Evolutionary conservation across 2,113 vertebrate species (phyloP), one percentile per base, ranked within the genome.

Genomic region (Panurus biarmicus): DNA sequence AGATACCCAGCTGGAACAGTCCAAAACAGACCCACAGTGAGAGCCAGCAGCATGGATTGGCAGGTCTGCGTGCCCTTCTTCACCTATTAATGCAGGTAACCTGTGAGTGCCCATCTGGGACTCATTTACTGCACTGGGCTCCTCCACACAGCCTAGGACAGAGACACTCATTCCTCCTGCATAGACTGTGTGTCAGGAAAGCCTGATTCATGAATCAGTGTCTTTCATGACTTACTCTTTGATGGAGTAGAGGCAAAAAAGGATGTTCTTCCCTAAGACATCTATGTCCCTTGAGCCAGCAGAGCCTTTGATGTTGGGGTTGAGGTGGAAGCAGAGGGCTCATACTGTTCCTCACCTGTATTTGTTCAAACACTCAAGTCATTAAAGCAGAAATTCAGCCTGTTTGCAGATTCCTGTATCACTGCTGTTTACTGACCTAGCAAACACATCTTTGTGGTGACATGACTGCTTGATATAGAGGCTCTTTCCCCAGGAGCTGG

Each of bases 41-140:
- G 33, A 72, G 74, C 14, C 44, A 60, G 61, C 51, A 78, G 56
- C 3, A 1, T 4, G 16, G 38, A 47, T 11, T 47, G 78, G 23
- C 2, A 8, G 33, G 7, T 20, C 42, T 51, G 18, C 0, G 0
- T 38, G 40, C 21, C 33, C 29, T 77, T 40, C 45, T 22, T 29
- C 11, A 4, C 15, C 50, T 40, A 6, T 11, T 22, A 47, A 22
- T 31, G 31, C 64, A 84, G 15, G 15, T 33, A 20, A 77, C 17
- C n/a, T 4, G 0, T 50, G 19, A 58, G 47, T 58, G 60, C 65
- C 47, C 45, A 6, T 2, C 38, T 62, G 60, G 47, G 74, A 12
- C 36, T 78, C 65, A 12, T 29, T 33, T 42, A 62, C 56, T 45
- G 66, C 15, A 1, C 6, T 7, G 22, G 45, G 36, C 25, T 73